A percentile compares a stretch with the other conserved stretches of the same genome.
Conservation (phyloP, 2,888 invertebrate species). For the Actias luna region DNA sequence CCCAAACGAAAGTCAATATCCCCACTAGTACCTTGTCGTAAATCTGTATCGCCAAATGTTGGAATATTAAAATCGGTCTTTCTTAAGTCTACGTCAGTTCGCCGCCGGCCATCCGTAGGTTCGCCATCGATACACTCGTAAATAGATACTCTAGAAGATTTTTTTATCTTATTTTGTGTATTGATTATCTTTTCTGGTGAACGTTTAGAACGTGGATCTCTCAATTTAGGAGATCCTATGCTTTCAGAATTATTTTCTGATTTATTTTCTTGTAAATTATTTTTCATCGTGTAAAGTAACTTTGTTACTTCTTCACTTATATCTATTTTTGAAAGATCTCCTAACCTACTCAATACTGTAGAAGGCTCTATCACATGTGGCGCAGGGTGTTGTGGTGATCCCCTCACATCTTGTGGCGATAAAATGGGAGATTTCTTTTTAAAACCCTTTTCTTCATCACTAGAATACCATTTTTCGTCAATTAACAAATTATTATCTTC, state of each 20-base stretch:
- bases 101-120: constrained; percentile 70
- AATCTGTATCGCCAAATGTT: constrained; percentile 84
- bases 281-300: constrained; percentile 83
- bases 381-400: constrained; percentile 56
- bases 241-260: constrained; percentile 43
- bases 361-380: constrained; percentile 80
- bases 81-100: constrained; percentile 78
- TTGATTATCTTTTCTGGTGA: constrained; percentile 64
- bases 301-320: constrained; percentile 88
- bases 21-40: constrained; percentile 78
- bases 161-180: constrained; percentile 43
- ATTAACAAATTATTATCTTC: constrained; percentile 82
- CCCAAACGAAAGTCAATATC: constrained; percentile 90
- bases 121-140: constrained; percentile 83
- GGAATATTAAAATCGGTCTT: constrained; percentile 79
- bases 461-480: constrained; percentile 89
- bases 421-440: constrained; percentile 65
- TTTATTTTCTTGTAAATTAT: constrained; percentile 67
- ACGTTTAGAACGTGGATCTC: constrained; percentile 68
- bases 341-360: constrained; percentile 82
- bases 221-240: constrained; percentile 49
- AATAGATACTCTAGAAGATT: constrained; percentile 75
- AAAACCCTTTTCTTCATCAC: constrained; percentile 86
- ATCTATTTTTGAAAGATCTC: constrained; percentile 87
- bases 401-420: constrained; percentile 55